Base-by-base conservation (phyloP, 2,888 invertebrate genomes). In the Melanostoma mellinum region DNA sequence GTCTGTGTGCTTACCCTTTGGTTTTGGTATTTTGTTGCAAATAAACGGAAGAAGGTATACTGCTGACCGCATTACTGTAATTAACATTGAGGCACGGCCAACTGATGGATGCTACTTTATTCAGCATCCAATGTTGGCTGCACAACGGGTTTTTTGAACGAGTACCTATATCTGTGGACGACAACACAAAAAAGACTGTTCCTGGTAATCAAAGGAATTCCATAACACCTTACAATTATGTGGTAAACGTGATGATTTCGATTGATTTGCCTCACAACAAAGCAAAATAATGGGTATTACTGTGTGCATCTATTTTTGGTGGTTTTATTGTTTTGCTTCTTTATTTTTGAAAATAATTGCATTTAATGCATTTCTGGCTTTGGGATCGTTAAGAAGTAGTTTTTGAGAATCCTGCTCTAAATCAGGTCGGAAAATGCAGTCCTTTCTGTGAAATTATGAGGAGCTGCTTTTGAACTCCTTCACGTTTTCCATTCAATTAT, bases 101-200 rank as follows among this genome's bases (percentile, higher is more conserved):
- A 50, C 46, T 61, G 81, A 65, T 74, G 78, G 82, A 74, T 69
- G 82, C 82, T 82, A 82, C 78, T 69, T 82, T 58, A 69, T 82
- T 77, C 68, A 69, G 73, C 63, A n/a, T 20, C 6, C 4, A 32
- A 20, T 60, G 6, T 61, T 50, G 35, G 61, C 0, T 33, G 4
- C 30, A 4, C 10, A 35, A 6, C 48, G 20, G 20, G 20, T 20
- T 20, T 20, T 20, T 0, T 20, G 20, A 20, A 20, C 20, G 20
- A 20, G 20, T 20, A 44, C 6, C 48, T 3, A 10, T 1, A 3
- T n/a, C 2, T 9, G n/a, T 33, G 35, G 6, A 61, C 48, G 60
- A 60, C 53, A 42, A 9, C 20, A 20, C 20, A 20, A 20, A 20
- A 74, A 79, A 63, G 55, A 67, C 40, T 53, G 52, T 61, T 60